Evolutionary conservation across 2,888 invertebrate species (phyloP).

Genomic region (Heliconius charithonia): DNA sequence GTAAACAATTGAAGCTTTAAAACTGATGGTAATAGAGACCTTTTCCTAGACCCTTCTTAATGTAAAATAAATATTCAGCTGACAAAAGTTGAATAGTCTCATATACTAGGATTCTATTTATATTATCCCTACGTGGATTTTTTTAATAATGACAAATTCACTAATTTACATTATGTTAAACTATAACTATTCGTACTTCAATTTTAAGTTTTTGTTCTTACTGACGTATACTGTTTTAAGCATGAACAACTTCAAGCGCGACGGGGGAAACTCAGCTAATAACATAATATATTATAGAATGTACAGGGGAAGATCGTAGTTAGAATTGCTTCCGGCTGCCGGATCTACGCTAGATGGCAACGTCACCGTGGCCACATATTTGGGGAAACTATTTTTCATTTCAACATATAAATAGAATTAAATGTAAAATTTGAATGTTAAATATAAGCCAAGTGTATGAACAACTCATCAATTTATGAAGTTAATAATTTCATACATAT

Average conservation of each 20-base stretch:
- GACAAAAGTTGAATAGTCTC: no score
- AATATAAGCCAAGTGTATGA: background rate
- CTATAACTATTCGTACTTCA: background rate
- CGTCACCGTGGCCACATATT: conserved; percentile 40
- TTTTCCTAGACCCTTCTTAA: no score
- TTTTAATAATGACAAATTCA: background rate
- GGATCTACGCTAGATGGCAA: conserved; percentile 51
- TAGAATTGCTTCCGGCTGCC: conserved; percentile 71
- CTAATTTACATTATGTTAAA: background rate
- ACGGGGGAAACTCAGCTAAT: background rate
- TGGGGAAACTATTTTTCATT: background rate
- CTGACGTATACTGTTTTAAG: background rate
- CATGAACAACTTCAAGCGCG: background rate
- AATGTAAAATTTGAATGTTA: background rate
- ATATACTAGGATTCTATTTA: no score
- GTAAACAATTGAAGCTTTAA: background rate
- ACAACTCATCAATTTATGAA: conserved; percentile 28
- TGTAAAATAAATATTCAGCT: no score
- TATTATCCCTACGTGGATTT: background rate
- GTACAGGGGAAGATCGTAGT: conserved; percentile 66
- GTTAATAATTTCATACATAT: conserved; percentile 53
- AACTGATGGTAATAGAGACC: no score
- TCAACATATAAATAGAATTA: background rate
- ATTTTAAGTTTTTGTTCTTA: background rate
- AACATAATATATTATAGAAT: conserved; percentile 7